Conservation (phyloP, 2,113 vertebrate species). For the Coracopsis vasa region DNA sequence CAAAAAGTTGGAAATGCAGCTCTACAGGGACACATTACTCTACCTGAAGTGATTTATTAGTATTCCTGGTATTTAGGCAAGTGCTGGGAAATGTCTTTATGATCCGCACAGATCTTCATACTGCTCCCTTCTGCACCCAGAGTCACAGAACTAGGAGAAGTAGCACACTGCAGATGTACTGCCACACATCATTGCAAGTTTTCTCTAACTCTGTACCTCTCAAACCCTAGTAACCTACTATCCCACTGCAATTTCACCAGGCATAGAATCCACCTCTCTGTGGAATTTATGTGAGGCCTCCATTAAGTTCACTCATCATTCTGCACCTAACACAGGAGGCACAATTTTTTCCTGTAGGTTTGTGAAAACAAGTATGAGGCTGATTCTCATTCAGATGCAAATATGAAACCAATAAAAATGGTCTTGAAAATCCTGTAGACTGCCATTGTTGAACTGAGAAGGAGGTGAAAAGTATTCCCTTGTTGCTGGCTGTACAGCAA, state of each 20-base stretch:
- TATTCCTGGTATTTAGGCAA: not conserved
- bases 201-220: not conserved
- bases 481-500: conserved; percentile 12
- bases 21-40: not conserved
- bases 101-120: not conserved
- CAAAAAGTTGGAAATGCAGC: not conserved
- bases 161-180: not conserved
- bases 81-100: not conserved
- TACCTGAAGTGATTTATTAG: not conserved
- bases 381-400: not conserved
- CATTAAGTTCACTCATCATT: not conserved
- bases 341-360: not conserved
- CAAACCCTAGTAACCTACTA: not conserved
- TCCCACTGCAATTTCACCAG: not conserved
- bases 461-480: not conserved
- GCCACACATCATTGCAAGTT: not conserved
- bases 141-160: not conserved
- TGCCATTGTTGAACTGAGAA: not conserved
- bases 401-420: not conserved
- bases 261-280: not conserved
- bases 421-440: not conserved
- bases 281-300: not conserved
- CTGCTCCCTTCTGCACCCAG: not conserved
- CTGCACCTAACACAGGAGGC: not conserved
- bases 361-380: not conserved